Conservation (phyloP, 2,797 vertebrate genomes). For the Gymnopithys bicolor region DNA sequence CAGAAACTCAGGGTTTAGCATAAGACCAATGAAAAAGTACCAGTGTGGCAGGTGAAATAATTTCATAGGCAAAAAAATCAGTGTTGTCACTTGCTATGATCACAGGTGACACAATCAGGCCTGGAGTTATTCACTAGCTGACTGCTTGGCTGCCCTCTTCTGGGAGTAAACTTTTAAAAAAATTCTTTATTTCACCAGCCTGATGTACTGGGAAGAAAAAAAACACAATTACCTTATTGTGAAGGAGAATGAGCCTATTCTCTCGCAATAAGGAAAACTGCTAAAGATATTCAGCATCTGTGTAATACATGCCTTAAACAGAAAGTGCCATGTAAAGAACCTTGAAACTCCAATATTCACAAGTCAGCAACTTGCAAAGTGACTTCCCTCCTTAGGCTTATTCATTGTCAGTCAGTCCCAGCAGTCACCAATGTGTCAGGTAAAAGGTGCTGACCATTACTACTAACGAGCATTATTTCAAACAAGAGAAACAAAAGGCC, state of each 20-base stretch:
- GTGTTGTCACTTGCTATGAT: not conserved
- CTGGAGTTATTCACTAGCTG: not conserved
- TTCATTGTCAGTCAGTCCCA: not conserved
- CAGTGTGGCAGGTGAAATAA: not conserved
- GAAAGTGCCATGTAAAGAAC: not conserved
- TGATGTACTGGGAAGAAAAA: not conserved
- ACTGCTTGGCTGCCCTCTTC: not conserved
- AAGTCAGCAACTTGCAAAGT: not conserved
- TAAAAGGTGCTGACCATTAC: not conserved
- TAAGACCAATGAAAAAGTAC: not conserved
- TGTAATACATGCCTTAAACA: not conserved
- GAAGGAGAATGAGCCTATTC: not conserved
- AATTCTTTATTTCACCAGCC: not conserved
- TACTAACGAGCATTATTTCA: not conserved
- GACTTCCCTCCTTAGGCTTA: not conserved
- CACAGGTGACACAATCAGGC: not conserved
- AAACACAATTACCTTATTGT: not conserved
- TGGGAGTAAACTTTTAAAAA: not conserved
- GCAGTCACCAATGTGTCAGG: not conserved
- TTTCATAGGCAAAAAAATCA: not conserved
- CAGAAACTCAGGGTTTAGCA: not conserved
- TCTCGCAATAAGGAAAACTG: not conserved
- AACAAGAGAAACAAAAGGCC: not conserved
- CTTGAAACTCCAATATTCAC: not conserved
- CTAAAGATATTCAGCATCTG: not conserved